phyloP scores from a whole-genome alignment of 2,113 vertebrate species.

The Tupaia chinensis region DNA sequence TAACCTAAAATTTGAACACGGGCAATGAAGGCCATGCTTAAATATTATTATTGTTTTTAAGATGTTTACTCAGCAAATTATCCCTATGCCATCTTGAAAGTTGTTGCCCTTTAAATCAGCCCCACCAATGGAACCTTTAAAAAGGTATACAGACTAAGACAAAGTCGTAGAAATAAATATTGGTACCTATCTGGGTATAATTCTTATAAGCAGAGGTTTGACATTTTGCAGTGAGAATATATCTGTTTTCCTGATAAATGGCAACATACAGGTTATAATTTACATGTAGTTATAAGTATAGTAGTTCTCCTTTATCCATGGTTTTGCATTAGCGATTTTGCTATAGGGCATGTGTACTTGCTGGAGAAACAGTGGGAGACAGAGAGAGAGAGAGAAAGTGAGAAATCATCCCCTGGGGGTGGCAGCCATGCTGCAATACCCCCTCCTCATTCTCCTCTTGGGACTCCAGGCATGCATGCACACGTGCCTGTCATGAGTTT shows the following conservation, averaged over 20 bases:
- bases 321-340: too few relatives aligned
- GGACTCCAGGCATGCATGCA: too few relatives aligned
- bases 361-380: too few relatives aligned
- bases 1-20: neutral
- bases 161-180: neutral
- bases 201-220: neutral
- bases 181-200: neutral
- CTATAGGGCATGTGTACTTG: too few relatives aligned
- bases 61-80: neutral
- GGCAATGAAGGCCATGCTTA: neutral
- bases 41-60: neutral
- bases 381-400: too few relatives aligned
- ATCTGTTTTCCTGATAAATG: neutral
- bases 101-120: neutral
- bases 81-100: neutral
- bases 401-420: too few relatives aligned
- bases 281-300: neutral
- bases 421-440: too few relatives aligned
- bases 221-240: neutral
- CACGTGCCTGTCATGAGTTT: too few relatives aligned
- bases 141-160: neutral
- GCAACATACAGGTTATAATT: neutral
- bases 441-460: too few relatives aligned
- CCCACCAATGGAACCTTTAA: neutral
- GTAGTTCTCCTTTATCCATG: too few relatives aligned